These are phyloP conservation scores for Congeria kusceri DNA, from an alignment of 2,888 invertebrate genomes.

Conservation along the genomic window DNA sequence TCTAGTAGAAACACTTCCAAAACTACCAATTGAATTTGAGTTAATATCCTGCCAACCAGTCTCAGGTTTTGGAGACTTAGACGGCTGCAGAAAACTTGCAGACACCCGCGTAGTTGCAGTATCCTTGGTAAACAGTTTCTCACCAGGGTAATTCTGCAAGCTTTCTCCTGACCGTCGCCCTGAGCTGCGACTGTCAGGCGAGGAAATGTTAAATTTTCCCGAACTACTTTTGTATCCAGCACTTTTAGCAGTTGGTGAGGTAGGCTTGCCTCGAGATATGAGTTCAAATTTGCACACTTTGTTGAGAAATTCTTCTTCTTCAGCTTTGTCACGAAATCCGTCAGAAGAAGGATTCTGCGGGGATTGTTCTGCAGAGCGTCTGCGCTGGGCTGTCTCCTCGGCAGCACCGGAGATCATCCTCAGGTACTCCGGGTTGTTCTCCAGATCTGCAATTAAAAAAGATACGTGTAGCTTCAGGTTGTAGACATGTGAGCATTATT, in stretches of 20 bases:
- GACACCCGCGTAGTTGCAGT: conserved; percentile 81
- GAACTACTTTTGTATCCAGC: conserved; percentile 55
- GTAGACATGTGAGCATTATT: too few relatives aligned
- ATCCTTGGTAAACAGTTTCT: conserved; percentile 82
- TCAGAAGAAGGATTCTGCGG: conserved; percentile 39
- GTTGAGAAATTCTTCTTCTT: conserved; percentile 89
- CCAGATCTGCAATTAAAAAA: conserved; percentile 73
- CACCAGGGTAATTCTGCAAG: conserved; percentile 72
- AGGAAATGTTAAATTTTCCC: conserved; percentile 54
- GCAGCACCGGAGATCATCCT: conserved; percentile 80
- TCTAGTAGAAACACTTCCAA: conserved; percentile 71
- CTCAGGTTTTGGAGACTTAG: conserved; percentile 60
- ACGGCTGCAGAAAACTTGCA: conserved; percentile 70
- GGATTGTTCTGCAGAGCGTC: conserved; percentile 55
- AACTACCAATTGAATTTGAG: conserved; percentile 80
- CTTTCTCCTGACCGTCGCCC: conserved; percentile 57
- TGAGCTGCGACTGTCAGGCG: conserved; percentile 56
- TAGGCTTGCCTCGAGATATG: conserved; percentile 73
- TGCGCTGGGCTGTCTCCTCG: conserved; percentile 62
- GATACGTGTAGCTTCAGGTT: not conserved
- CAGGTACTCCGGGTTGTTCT: conserved; percentile 78
- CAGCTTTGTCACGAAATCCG: conserved; percentile 62
- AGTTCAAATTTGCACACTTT: conserved; percentile 92
- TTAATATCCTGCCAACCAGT: conserved; percentile 71
- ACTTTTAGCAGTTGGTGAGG: conserved; percentile 67